Base-by-base conservation (phyloP, 2,888 invertebrate species). In the Athetis lepigone region DNA sequence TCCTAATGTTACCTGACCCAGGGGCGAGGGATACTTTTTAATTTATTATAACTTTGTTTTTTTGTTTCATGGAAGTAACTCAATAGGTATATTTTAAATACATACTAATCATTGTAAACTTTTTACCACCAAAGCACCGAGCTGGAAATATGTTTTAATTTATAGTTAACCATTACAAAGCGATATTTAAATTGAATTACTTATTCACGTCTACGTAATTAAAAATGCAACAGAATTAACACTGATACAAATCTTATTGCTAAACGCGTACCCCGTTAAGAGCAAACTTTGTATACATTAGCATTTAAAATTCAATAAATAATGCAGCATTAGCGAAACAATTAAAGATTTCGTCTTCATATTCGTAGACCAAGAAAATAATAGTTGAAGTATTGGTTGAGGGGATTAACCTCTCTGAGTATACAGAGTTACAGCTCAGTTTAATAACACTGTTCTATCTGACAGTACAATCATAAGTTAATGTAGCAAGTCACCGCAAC, bases 401-500 rank as follows among this genome's bases (percentile, higher is more conserved):
- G 71, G 66, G 65, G 71, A 74, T 79, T 81, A 81, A 71, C 71
- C 63, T 81, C 64, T 62, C 25, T 57, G 72, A 55, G 60, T 77
- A 72, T 66, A 62, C 33, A 33, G 63, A 74, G 60, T 51, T 70
- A 74, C 66, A 69, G 55, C 62, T 68, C 36, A 47, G 77, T 77
- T 77, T 79, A 78, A 77, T 79, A 81, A 66, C 79, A 82, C 77
- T 81, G 63, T 82, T 85, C 75, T 83, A 77, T 82, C 77, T 80
- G 85, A 83, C 81, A 78, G 84, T 89, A 88, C 86, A 80, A 82
- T 84, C 84, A 84, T 85, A 86, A 86, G 85, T 77, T 85, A 88
- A 91, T 91, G 87, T 87, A 87, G 92, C 94, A 92, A 94, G 93
- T 94, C 95, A 93, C 90, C 86, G 72, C 88, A 85, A 83, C 86